These are phyloP conservation scores for Epinephelus awoara DNA, from an alignment of 2,797 vertebrate genomes.

Conservation along the genomic window DNA sequence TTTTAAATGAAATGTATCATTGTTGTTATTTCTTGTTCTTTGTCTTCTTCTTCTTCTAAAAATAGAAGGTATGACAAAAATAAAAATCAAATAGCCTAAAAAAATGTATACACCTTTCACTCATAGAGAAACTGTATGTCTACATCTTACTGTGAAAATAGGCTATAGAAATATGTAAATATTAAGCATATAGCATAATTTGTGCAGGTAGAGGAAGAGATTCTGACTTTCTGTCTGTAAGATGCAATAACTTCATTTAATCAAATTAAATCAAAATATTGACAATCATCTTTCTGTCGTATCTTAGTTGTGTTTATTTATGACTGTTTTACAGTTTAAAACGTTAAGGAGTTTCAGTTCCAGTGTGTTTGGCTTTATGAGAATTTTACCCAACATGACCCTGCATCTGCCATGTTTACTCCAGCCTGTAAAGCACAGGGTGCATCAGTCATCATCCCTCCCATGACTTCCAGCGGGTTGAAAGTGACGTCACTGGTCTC, in stretches of 20 bases:
- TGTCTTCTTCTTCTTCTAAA: no score
- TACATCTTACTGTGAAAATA: background rate
- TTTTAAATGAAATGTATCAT: no score
- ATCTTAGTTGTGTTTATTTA: background rate
- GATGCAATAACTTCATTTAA: background rate
- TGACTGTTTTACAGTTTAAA: background rate
- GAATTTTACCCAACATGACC: background rate
- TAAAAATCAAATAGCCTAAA: no score
- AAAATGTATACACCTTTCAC: no score
- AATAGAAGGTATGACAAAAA: no score
- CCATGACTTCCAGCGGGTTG: slow-evolving; percentile 9
- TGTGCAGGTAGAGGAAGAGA: no score
- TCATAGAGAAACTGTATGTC: no score
- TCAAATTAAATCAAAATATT: background rate
- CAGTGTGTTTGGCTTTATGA: background rate
- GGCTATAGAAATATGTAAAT: background rate
- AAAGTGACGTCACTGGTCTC: slow-evolving; percentile 66
- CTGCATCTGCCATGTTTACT: background rate
- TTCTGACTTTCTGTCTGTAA: no score
- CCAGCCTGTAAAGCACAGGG: background rate
- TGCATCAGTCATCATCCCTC: background rate
- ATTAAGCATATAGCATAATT: no score
- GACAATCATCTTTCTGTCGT: background rate
- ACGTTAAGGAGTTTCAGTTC: background rate
- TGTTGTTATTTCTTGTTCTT: no score